Conservation (phyloP, 1,140 invertebrate species). For the Trachymyrmex septentrionalis region DNA sequence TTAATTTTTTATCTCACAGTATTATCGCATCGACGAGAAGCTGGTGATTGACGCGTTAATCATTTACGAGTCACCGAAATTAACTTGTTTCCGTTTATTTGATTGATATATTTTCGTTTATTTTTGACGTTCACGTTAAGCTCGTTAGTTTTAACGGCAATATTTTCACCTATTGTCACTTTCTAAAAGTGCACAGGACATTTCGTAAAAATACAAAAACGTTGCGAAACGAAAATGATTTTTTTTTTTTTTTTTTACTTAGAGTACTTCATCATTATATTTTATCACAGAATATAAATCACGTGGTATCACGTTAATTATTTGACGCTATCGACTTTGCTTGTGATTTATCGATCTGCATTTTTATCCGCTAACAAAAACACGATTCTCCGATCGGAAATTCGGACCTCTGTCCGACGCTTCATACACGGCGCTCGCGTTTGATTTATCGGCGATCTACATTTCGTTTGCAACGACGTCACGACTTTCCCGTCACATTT, state of each 20-base stretch:
- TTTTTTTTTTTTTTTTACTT: conserved; percentile 12
- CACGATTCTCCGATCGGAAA: conserved; percentile 44
- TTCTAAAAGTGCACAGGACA: neutral
- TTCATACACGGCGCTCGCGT: conserved; percentile 19
- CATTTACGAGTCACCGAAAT: neutral
- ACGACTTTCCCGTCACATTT: conserved; percentile 50
- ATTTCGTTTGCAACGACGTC: conserved; percentile 53
- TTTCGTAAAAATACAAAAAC: conserved; percentile 2
- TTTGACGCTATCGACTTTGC: conserved; percentile 29
- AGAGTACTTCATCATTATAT: conserved; percentile 44
- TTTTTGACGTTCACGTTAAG: neutral
- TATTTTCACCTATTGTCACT: conserved; percentile 5
- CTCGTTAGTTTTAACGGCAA: neutral
- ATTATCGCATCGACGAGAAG: neutral
- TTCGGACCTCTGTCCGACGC: conserved; percentile 41
- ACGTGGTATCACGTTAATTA: conserved; percentile 49
- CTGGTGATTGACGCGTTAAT: neutral
- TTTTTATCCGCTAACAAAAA: conserved; percentile 53
- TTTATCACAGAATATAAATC: conserved; percentile 49
- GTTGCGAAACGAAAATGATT: neutral
- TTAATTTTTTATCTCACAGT: neutral
- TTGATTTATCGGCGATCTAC: conserved; percentile 62
- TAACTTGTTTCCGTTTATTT: neutral
- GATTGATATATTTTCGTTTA: neutral
- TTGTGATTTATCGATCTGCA: conserved; percentile 50